Base-by-base conservation (phyloP, 37 sponge, comb jelly and placozoan genomes). In the Crambe crambe region DNA sequence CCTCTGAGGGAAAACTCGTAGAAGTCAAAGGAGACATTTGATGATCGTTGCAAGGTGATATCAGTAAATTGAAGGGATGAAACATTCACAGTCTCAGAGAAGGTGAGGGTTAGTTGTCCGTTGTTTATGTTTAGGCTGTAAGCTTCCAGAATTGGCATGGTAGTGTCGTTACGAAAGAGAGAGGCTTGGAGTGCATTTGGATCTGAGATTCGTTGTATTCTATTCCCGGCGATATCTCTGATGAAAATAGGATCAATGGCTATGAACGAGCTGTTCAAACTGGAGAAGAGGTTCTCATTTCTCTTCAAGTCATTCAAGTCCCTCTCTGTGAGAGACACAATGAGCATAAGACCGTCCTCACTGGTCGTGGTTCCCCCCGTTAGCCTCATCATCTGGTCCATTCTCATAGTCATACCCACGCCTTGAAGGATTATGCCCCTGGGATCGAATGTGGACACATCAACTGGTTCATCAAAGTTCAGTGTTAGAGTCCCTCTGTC, bases 401-500 rank as follows among this genome's bases (percentile, higher is more conserved):
- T 60, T 58, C 76, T 54, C 3, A 34, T 83, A 35, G 71, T 70
- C 37, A 78, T 58, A 17, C 72, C 82, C 23, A 36, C 36, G 32
- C 74, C 68, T 57, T 91, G 96, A 21, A 96, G 82, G 21, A 80
- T 56, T 21, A 96, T 74, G 21, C 89, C 83, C 30, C 85, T 85
- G 22, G 86, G 56, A 66, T 86, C 67, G 15, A 92, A 67, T 4
- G 89, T 93, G 35, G 88, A 84, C 0, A 51, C 47, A 68, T 96
- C 94, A 4, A 96, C 84, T 25, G 97, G 97, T 72, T 96, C 97
- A 82, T 93, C 80, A 72, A 96, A 96, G 56, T 86, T 87, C 27
- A 96, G 72, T 0, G 77, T 70, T 22, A 96, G 32, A 0, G 51
- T 76, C 22, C 90, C 88, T 37, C 41, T 42, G 43, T 90, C 88